Conservation (phyloP, 2,797 vertebrate genomes). For the Rhinoraja longicauda region DNA sequence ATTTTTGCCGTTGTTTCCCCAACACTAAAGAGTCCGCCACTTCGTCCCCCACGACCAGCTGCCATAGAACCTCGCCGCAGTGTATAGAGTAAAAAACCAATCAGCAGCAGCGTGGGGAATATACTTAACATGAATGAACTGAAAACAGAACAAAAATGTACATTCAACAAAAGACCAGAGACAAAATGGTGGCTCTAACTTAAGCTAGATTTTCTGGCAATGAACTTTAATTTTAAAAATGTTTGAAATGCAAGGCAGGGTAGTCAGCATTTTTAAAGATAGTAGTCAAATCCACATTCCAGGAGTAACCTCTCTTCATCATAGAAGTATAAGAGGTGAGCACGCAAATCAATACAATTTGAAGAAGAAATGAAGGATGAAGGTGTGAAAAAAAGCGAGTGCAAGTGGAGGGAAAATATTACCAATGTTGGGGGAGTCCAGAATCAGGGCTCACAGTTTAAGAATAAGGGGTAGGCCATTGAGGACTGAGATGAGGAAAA, state of each 20-base stretch:
- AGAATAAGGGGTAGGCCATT: too few species aligned
- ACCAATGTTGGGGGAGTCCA: too few species aligned
- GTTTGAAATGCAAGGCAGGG: not conserved
- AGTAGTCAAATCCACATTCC: not conserved
- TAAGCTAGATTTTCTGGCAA: not conserved
- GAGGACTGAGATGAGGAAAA: too few species aligned
- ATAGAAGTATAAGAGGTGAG: not conserved
- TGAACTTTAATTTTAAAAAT: not conserved
- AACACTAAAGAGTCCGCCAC: constrained; percentile 56
- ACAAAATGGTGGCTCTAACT: not conserved
- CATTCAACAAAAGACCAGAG: not conserved
- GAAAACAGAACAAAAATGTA: not conserved
- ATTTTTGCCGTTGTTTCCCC: constrained; percentile 58
- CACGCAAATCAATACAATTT: not conserved
- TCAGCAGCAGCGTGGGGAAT: constrained; percentile 55
- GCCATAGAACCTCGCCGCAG: constrained; percentile 54
- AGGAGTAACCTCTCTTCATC: not conserved
- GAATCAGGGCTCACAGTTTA: too few species aligned
- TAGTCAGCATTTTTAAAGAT: not conserved
- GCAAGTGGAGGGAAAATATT: too few species aligned
- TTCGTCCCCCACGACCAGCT: constrained; percentile 47
- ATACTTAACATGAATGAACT: constrained; percentile 58
- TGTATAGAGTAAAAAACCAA: constrained; percentile 57
- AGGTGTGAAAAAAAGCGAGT: not conserved
- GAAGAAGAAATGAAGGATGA: not conserved